Conservation (phyloP, 2,113 vertebrate species). For the Toxotes chatareus region DNA sequence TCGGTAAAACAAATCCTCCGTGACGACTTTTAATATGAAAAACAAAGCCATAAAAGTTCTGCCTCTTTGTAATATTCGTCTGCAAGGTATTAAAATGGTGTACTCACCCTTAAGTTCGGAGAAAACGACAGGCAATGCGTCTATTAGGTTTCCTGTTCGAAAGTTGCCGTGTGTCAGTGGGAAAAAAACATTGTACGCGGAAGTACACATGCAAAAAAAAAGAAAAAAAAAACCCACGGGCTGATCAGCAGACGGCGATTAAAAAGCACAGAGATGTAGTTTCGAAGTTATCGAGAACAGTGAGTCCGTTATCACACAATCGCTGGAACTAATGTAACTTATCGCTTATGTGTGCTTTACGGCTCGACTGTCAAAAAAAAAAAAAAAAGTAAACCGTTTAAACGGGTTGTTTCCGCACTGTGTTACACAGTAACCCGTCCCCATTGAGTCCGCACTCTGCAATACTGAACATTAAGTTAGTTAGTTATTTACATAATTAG, state of each 20-base stretch:
- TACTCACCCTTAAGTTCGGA: slow-evolving; percentile 78
- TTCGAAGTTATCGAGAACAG: fast-evolving
- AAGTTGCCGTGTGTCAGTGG: slow-evolving; percentile 81
- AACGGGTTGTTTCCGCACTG: slow-evolving; percentile 74
- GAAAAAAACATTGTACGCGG: slow-evolving; percentile 82
- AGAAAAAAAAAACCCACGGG: slow-evolving; percentile 11
- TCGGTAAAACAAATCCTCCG: slow-evolving; percentile 45
- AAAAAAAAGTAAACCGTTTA: slow-evolving; percentile 1
- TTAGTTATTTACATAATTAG: not conserved
- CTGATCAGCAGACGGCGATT: not conserved
- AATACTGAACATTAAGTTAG: not conserved
- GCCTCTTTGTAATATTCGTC: not conserved
- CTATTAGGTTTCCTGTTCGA: slow-evolving; percentile 77
- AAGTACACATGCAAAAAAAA: slow-evolving; percentile 70
- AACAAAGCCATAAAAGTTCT: not conserved
- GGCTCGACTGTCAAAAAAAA: slow-evolving; percentile 44
- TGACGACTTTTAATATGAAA: not conserved
- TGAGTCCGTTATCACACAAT: fast-evolving
- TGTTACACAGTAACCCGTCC: slow-evolving; percentile 83
- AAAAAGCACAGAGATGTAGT: not conserved
- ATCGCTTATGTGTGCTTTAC: slow-evolving; percentile 28
- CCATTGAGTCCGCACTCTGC: slow-evolving; percentile 15
- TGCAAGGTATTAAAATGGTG: not conserved
- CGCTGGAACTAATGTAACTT: not conserved
- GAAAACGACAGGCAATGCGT: slow-evolving; percentile 66